A percentile compares a stretch with the other conserved stretches of the same genome.
phyloP scores from a whole-genome alignment of 2,797 vertebrate species.

The Streptopelia turtur region DNA sequence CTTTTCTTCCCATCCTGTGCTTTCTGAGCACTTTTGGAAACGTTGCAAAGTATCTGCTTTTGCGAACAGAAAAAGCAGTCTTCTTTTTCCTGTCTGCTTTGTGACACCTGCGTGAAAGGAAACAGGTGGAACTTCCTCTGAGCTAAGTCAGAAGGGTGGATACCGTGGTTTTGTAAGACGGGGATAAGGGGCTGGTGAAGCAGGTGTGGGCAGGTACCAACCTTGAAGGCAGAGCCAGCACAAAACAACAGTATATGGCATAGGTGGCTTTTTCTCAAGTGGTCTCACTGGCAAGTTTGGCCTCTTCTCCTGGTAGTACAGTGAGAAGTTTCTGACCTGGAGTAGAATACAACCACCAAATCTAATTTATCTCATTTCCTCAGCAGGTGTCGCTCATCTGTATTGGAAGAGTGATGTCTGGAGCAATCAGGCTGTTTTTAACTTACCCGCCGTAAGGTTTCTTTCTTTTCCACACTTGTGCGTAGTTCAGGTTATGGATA shows the following conservation, averaged over 20 bases:
- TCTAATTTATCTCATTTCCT: not conserved
- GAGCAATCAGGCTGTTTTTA: not conserved
- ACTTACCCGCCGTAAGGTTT: conserved; percentile 55
- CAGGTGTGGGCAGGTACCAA: not conserved
- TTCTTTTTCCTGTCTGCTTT: not conserved
- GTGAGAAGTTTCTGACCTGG: not conserved
- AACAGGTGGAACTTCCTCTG: not conserved
- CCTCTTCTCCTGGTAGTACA: not conserved
- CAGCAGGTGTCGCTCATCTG: not conserved
- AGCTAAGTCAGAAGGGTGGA: not conserved
- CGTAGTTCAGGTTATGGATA: not conserved
- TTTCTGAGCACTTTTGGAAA: not conserved
- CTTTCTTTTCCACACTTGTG: conserved; percentile 11
- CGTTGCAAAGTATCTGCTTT: not conserved
- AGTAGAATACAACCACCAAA: not conserved
- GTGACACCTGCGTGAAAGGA: not conserved
- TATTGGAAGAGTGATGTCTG: not conserved
- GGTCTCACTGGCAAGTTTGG: not conserved
- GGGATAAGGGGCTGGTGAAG: not conserved
- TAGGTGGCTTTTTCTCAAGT: not conserved
- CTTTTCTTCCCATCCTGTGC: not conserved
- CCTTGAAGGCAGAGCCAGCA: not conserved
- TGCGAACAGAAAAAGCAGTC: not conserved
- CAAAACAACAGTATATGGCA: not conserved
- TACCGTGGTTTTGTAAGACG: not conserved